Evolutionary conservation across 1,140 invertebrate species (phyloP).

Genomic region (Heliconius hewitsoni): DNA sequence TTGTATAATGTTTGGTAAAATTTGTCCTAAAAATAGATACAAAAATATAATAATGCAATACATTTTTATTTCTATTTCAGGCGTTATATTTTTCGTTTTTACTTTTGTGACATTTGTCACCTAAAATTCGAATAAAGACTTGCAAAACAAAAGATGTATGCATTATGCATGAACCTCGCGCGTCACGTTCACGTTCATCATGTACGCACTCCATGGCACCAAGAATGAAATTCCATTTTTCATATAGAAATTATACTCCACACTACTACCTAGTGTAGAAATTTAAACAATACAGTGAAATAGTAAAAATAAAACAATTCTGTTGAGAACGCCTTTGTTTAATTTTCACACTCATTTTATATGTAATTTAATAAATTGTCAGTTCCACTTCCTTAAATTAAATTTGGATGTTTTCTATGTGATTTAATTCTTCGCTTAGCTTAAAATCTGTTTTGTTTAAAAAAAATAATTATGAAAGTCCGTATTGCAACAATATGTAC

Average conservation of each 20-base stretch:
- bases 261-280: neutral
- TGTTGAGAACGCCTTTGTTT: neutral
- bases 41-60: neutral
- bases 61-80: neutral
- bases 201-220: conserved; percentile 22
- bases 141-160: conserved; percentile 38
- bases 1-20: neutral
- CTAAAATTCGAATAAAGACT: conserved; percentile 37
- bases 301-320: neutral
- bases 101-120: conserved; percentile 26
- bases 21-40: neutral
- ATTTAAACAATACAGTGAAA: conserved; percentile 5
- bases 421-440: neutral
- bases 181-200: conserved; percentile 33
- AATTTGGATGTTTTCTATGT: neutral
- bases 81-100: conserved; percentile 5
- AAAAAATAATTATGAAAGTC: neutral
- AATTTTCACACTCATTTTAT: neutral
- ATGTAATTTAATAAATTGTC: neutral
- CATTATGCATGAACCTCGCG: conserved; percentile 36
- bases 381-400: neutral
- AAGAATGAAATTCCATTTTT: conserved; percentile 32
- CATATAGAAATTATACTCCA: conserved; percentile 20
- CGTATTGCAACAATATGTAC: too few species aligned
- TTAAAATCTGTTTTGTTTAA: neutral